These are phyloP conservation scores for Ditylenchus dipsaci DNA, from an alignment of 1,140 invertebrate species.

Conservation along the genomic window DNA sequence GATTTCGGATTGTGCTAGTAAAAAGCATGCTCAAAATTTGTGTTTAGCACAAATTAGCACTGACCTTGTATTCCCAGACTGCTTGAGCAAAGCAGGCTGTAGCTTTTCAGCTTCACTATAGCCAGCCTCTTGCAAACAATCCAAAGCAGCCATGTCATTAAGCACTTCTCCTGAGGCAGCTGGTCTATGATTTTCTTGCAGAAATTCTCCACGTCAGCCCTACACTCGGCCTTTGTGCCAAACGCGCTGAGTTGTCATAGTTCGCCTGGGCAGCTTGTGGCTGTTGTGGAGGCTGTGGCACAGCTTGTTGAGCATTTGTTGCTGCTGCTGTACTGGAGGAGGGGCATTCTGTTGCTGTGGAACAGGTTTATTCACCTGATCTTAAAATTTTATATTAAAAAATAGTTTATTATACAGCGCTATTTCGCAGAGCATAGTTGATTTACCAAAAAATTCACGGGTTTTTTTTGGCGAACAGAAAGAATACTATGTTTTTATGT, in stretches of 20 bases:
- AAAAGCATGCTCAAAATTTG: not conserved
- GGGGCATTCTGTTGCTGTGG: not conserved
- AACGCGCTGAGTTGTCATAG: conserved; percentile 10
- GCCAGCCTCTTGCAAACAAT: conserved; percentile 56
- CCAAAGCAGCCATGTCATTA: conserved; percentile 54
- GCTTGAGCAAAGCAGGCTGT: conserved; percentile 34
- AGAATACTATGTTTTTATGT: not conserved
- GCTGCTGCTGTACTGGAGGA: not conserved
- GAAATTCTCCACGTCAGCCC: conserved; percentile 38
- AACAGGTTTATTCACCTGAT: not conserved
- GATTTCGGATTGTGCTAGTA: too few species aligned
- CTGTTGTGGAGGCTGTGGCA: conserved; percentile 10
- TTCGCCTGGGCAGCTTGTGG: conserved; percentile 11
- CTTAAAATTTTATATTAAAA: not conserved
- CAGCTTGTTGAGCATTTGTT: not conserved
- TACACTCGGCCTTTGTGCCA: conserved; percentile 26
- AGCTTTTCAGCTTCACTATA: conserved; percentile 41
- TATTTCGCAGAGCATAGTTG: not conserved
- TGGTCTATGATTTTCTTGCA: conserved; percentile 36
- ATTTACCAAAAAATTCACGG: not conserved
- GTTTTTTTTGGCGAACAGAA: too few species aligned
- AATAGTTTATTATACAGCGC: too few species aligned
- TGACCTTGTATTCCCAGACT: conserved; percentile 57
- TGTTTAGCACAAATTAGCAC: not conserved
- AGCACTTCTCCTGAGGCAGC: conserved; percentile 33